These are phyloP conservation scores for Grus americana DNA, from an alignment of 2,113 vertebrate species.

Conservation along the genomic window DNA sequence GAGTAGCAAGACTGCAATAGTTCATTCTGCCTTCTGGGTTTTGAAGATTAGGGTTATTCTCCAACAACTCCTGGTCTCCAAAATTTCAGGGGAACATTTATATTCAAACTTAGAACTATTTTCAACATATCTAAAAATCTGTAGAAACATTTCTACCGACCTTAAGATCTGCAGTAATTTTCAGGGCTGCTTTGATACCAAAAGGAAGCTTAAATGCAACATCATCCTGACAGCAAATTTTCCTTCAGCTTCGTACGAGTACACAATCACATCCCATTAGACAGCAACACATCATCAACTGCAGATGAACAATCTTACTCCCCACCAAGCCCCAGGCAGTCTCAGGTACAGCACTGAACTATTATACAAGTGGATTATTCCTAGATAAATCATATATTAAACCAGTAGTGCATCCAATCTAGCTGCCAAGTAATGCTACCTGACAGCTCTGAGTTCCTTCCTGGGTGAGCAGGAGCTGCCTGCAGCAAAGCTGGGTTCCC, in stretches of 20 bases:
- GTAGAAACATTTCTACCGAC: neutral
- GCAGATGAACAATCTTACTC: neutral
- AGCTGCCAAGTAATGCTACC: neutral
- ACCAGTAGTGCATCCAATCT: neutral
- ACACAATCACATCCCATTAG: neutral
- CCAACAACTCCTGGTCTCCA: neutral
- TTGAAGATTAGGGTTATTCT: neutral
- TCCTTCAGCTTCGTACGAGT: neutral
- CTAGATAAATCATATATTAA: conserved; percentile 1
- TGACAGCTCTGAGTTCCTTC: neutral
- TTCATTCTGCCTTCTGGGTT: neutral
- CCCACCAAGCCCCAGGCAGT: neutral
- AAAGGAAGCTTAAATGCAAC: neutral
- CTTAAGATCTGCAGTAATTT: neutral
- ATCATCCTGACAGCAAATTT: neutral
- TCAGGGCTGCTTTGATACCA: neutral
- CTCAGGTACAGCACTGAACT: neutral
- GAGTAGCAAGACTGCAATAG: neutral
- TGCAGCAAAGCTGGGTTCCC: neutral
- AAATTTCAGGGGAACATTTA: neutral
- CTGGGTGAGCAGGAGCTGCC: neutral
- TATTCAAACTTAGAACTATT: neutral
- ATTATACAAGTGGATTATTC: neutral
- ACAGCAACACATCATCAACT: neutral
- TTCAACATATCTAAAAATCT: neutral